Conservation (phyloP, 2,113 vertebrate species). For the Pseudorasbora parva region DNA sequence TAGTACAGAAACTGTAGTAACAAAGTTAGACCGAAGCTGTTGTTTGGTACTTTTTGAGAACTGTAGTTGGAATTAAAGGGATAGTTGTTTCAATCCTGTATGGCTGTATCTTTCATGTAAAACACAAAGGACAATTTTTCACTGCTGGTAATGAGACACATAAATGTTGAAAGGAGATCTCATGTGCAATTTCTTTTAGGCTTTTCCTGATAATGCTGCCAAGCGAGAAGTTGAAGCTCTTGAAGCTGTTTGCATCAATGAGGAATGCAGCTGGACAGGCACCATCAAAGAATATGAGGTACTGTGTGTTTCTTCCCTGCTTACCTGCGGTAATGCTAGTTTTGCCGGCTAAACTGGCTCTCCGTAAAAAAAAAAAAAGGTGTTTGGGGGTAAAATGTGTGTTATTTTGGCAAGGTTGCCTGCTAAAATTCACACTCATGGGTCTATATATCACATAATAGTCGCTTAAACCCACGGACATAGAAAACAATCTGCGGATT, state of each 20-base stretch:
- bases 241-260: constrained; percentile 86
- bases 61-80: background rate
- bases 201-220: constrained; percentile 95
- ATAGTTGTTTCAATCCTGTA: too few species aligned
- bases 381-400: too few species aligned
- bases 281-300: constrained; percentile 96
- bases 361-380: too few species aligned
- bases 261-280: constrained; percentile 90
- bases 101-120: too few species aligned
- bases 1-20: background rate
- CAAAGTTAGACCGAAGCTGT: background rate
- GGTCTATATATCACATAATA: too few species aligned
- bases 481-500: too few species aligned
- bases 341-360: too few species aligned
- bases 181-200: constrained; percentile 72
- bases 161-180: background rate
- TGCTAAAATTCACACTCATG: too few species aligned
- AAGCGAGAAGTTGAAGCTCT: constrained; percentile 93
- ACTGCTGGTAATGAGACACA: background rate
- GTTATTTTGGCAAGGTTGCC: too few species aligned
- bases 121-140: too few species aligned
- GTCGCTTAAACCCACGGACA: too few species aligned
- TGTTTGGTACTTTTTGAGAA: background rate
- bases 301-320: background rate
- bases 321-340: background rate